Evolutionary conservation across 2,113 vertebrate species (phyloP).

Genomic region (Parotia lawesii): DNA sequence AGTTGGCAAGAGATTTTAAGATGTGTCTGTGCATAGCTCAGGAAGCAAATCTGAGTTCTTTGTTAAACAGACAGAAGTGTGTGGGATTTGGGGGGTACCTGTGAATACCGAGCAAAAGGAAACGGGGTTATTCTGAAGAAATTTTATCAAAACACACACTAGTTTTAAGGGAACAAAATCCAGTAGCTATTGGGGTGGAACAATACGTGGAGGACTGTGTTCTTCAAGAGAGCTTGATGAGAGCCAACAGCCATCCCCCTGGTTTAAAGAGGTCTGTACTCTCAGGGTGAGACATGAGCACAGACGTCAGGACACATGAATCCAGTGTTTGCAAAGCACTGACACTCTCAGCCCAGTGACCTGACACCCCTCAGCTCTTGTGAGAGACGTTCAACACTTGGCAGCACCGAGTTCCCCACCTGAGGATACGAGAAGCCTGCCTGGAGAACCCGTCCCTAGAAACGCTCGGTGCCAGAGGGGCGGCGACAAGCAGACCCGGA

Average conservation of each 20-base stretch:
- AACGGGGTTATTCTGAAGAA: background rate
- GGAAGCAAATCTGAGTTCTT: background rate
- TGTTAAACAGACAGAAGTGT: background rate
- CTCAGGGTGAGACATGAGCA: background rate
- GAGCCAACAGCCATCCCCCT: background rate
- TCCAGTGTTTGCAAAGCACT: background rate
- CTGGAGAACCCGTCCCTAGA: background rate
- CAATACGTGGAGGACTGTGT: background rate
- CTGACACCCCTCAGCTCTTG: background rate
- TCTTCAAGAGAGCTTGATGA: background rate
- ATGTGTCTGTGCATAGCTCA: background rate
- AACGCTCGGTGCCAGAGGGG: background rate
- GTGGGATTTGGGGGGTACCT: background rate
- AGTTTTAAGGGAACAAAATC: background rate
- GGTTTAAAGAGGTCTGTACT: rapidly evolving
- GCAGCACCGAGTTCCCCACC: background rate
- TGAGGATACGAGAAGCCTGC: background rate
- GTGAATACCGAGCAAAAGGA: background rate
- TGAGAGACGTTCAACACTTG: background rate
- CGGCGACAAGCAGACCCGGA: background rate
- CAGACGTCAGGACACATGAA: rapidly evolving
- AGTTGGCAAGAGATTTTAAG: background rate
- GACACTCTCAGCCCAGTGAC: background rate
- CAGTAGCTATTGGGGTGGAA: background rate
- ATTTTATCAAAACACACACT: background rate